Evolutionary conservation across 2,888 invertebrate species (phyloP).

Genomic region (Ormia ochracea): DNA sequence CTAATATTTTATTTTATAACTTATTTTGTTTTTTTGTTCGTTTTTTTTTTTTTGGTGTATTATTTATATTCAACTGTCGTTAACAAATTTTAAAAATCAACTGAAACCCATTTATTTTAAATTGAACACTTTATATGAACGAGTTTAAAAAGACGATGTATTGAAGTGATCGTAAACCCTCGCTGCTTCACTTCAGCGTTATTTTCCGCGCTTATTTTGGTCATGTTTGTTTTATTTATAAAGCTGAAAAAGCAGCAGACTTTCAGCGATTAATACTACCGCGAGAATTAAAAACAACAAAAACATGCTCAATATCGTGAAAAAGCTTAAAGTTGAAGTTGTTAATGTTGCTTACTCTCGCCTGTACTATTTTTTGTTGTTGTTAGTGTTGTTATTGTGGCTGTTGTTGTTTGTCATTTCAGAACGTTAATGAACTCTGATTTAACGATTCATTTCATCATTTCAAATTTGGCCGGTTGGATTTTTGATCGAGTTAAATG

Average conservation of each 20-base stretch:
- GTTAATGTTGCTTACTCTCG: too few species aligned
- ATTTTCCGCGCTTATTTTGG: background rate
- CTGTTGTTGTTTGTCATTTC: conserved; percentile 20
- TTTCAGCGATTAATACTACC: conserved; percentile 23
- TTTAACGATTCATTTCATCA: conserved; percentile 37
- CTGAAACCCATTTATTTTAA: conserved; percentile 73
- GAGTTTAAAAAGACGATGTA: conserved; percentile 31
- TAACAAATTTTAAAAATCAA: conserved; percentile 72
- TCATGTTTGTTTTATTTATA: conserved; percentile 23
- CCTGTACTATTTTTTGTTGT: too few species aligned
- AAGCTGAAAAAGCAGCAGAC: conserved; percentile 21
- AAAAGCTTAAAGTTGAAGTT: background rate
- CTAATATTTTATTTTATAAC: background rate
- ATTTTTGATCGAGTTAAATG: conserved; percentile 1
- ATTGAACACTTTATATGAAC: conserved; percentile 73
- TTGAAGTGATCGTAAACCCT: conserved; percentile 14
- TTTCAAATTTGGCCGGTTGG: background rate
- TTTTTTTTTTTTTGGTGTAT: background rate
- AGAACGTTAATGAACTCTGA: conserved; percentile 44
- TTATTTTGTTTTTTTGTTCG: background rate
- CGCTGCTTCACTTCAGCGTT: conserved; percentile 15
- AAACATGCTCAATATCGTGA: conserved; percentile 13
- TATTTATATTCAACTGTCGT: conserved; percentile 65
- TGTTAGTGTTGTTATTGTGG: background rate
- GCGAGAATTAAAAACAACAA: conserved; percentile 18